Base-by-base conservation (phyloP, 2,113 vertebrate genomes). In the Syngnathoides biaculeatus region DNA sequence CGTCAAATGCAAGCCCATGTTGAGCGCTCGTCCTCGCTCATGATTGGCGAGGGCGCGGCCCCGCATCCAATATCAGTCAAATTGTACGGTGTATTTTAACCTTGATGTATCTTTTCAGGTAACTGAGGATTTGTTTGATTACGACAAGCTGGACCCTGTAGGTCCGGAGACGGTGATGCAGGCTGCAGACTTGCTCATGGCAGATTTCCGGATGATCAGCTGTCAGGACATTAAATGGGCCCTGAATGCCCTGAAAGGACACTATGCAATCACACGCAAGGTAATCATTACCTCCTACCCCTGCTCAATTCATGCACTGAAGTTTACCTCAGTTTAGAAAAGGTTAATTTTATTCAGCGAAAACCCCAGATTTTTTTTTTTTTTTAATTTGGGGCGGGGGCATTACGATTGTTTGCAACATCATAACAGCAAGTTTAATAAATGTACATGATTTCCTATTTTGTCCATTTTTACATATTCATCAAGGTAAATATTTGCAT, bases 221-320 rank as follows among this genome's bases (percentile, higher is more conserved):
- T 97, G 95, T 87, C 95, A 96, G 81, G 96, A 98, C 85, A 96
- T 98, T 85, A 98, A 97, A 84, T 98, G 96, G 96, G 94, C 94
- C 2, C 94, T 98, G 27, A 95, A 97, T 0, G 93, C 94, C 74
- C 94, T 98, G 79, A 98, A 96, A 90, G 96, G 96, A 94, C 96
- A 98, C 94, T 98, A 98, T 96, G 96, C 96, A 94, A 98, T 98
- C 92, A 98, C 96, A 69, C 93, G 96, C 80, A 98, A 98, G 95
- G 95, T 98, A 79, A 22, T 10, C 3, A 19, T 2, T 11, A 2
- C 17, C 27, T 13, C 19, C 9, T 8, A 14, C 5, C 19, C 39
- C 12, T 2, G 13, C 43, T n/a, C 11, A 2, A n/a, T 50, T 50
- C 0, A n/a, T n/a, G 19, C 20, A n/a, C 20, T 4, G 14, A 43